Evolutionary conservation across 2,888 invertebrate genomes (phyloP), one percentile per base, ranked within the genome.

Genomic region (Aphidoletes aphidimyza): DNA sequence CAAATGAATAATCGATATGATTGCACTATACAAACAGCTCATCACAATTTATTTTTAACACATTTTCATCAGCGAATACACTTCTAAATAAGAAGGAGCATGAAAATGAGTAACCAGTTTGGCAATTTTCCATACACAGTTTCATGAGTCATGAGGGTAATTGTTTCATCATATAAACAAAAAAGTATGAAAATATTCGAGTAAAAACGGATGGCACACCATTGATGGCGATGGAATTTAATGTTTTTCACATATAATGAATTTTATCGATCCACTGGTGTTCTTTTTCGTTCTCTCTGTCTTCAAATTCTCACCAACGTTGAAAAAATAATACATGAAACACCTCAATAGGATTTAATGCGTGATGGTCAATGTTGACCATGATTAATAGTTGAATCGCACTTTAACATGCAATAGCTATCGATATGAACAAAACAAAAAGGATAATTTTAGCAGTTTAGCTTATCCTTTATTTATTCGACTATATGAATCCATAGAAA

Each of bases 61-160:
- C 54, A 54, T 19, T 19, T 47, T 47, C 47, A 17, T 47, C 2
- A 42, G 42, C n/a, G n/a, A n/a, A n/a, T n/a, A n/a, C 42, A 42
- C 14, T 42, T 42, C 14, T 6, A 42, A 42, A 14, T 42, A 42
- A 42, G 14, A 6, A n/a, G n/a, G n/a, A 54, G 2, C 54, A 26
- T 54, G 54, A 54, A 54, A 54, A 54, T 54, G 54, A 54, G 54
- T 54, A 54, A 54, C 26, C n/a, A 8, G 54, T 54, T 26, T 54
- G 54, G 26, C 9, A 3, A 26, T 54, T 22, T 22, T 22, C 17
- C 22, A 54, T 54, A 14, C 2, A 47, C 19, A n/a, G 9, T 47
- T 17, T 54, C 22, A 17, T 54, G 54, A 54, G 22, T 54, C 54
- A 26, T 54, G 3, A 22, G 8, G 22, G n/a, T 47, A 19, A 19